These are phyloP conservation scores for Stylophora pistillata DNA, from an alignment of 64 coral and sea anemone species.

Conservation along the genomic window DNA sequence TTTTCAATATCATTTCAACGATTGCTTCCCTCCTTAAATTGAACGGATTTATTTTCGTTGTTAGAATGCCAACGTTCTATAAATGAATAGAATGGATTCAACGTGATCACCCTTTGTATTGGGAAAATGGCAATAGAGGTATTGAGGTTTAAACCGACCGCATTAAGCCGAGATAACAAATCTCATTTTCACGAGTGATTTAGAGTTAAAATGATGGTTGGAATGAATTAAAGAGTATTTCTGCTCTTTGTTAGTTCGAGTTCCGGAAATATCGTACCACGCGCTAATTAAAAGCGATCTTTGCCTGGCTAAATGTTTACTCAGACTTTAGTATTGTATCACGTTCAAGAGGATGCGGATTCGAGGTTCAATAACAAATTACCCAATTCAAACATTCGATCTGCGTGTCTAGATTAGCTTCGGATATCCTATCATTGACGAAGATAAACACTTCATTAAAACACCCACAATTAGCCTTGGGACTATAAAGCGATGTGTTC, in stretches of 20 bases:
- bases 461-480: slow-evolving; percentile 36
- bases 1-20: slow-evolving; percentile 40
- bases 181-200: slow-evolving; percentile 6
- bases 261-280: slow-evolving; percentile 33
- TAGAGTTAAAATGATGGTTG: background rate
- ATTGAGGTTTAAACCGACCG: background rate
- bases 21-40: slow-evolving; percentile 33
- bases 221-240: slow-evolving; percentile 33
- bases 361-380: slow-evolving; percentile 32
- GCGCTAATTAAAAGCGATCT: slow-evolving; percentile 48
- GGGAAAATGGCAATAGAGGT: background rate
- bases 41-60: slow-evolving; percentile 33
- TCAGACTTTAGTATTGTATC: slow-evolving; percentile 34
- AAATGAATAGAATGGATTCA: background rate
- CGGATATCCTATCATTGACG: slow-evolving; percentile 44
- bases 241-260: slow-evolving; percentile 12
- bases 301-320: slow-evolving; percentile 35
- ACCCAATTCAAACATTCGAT: slow-evolving; percentile 49
- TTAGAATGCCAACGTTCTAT: background rate
- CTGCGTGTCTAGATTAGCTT: slow-evolving; percentile 53
- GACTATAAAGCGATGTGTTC: slow-evolving; percentile 31
- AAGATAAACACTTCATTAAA: slow-evolving; percentile 50
- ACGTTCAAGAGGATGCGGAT: slow-evolving; percentile 39
- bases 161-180: background rate
- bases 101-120: background rate